phyloP scores from a whole-genome alignment of 2,797 vertebrate species.

The Pseudochirops corinnae region DNA sequence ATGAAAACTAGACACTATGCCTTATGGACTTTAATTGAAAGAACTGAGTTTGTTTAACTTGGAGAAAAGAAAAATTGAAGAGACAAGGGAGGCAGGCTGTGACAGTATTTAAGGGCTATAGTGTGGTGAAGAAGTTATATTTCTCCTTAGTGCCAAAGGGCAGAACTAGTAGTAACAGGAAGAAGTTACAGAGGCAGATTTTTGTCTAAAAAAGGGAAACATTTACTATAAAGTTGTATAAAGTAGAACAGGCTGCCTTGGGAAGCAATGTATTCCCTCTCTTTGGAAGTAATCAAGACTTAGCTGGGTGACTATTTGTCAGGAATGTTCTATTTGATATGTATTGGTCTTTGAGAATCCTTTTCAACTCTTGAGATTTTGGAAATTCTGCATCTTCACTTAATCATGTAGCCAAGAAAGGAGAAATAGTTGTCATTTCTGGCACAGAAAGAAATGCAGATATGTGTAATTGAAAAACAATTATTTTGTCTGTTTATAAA shows the following conservation, averaged over 20 bases:
- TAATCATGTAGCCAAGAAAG: neutral
- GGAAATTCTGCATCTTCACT: neutral
- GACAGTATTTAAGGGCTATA: neutral
- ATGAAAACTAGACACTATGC: neutral
- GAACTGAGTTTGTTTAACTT: neutral
- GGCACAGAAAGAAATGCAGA: neutral
- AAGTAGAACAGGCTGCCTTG: neutral
- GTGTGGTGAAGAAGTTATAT: neutral
- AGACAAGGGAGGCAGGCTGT: neutral
- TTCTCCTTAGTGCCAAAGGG: neutral
- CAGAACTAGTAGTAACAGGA: neutral
- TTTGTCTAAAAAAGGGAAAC: neutral
- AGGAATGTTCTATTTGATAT: neutral
- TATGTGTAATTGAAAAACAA: neutral
- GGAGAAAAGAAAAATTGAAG: neutral
- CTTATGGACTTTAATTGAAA: neutral
- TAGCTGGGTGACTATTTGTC: neutral
- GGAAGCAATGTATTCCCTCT: too few relatives aligned
- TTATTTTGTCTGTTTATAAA: neutral
- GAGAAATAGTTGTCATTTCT: constrained; percentile 13
- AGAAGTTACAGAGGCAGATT: neutral
- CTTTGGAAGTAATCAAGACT: neutral
- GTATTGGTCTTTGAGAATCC: neutral
- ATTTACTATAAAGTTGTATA: neutral
- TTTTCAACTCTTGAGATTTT: neutral